Evolutionary conservation across 2,113 vertebrate species (phyloP), one percentile per base, ranked within the genome.

Genomic region (Oreochromis tanganicae): DNA sequence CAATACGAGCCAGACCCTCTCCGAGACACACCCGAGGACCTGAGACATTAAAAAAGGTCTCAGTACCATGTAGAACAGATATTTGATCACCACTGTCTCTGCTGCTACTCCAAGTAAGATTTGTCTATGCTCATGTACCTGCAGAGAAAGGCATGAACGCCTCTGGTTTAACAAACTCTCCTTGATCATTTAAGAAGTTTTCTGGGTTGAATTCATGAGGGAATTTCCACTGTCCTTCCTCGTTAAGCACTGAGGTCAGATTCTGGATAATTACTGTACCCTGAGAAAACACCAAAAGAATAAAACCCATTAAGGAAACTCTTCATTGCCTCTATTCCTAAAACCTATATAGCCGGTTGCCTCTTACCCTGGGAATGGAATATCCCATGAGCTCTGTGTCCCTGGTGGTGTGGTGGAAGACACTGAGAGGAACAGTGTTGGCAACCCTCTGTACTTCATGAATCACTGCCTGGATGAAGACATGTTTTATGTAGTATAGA

Each of bases 391-490:
- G 84, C 80, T 96, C 94, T 16, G 95, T 94, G 90, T 95, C 88
- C 73, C 71, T 88, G 5, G 90, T 95, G 0, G 93, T 93, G 21
- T 38, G 80, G 85, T 95, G 95, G 34, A 87, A 59, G 16, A 95
- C 80, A 7, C 94, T 94, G 9, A 96, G 91, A 10, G 96, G 93
- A 34, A 92, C 91, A 1, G 93, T 92, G 89, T 92, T 95, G 16
- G 93, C 90, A 24, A 93, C 8, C 8, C 95, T 95, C 91, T 96
- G 96, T 1, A 95, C 34, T 88, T 97, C 96, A 84, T 96, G 96
- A 84, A 95, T 91, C 73, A 95, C 91, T 38, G 96, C 96, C 94
- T 96, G 87, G 1, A 91, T 12, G 4, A 57, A 82, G 17, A 84
- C 0, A 59, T 59, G 6, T 56, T 56, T 61, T 61, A 61, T 61